These are phyloP conservation scores for Biston stratarius DNA, from an alignment of 2,888 invertebrate genomes.

Conservation along the genomic window DNA sequence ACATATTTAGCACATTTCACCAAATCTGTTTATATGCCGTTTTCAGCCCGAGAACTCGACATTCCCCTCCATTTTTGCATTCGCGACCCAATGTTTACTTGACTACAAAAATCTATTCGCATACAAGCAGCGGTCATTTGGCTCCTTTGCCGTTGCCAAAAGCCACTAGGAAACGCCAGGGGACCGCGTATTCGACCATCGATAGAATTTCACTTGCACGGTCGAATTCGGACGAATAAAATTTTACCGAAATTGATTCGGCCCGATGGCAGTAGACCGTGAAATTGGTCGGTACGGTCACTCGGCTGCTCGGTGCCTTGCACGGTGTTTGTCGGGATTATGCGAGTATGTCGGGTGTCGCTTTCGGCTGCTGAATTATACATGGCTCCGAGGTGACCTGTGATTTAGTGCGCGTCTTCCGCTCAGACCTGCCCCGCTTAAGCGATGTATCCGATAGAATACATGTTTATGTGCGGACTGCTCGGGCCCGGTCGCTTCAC, in stretches of 20 bases:
- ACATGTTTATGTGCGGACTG: constrained; percentile 44
- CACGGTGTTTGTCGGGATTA: constrained; percentile 73
- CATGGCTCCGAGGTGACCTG: constrained; percentile 73
- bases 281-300: constrained; percentile 80
- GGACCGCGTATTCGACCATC: constrained; percentile 66
- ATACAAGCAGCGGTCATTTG: constrained; percentile 48
- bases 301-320: constrained; percentile 70
- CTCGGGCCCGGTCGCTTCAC: constrained; percentile 59
- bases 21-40: background rate
- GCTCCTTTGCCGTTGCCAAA: constrained; percentile 58
- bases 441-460: constrained; percentile 62
- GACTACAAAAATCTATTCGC: constrained; percentile 42
- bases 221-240: constrained; percentile 80
- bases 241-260: constrained; percentile 85
- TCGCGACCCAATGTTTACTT: constrained; percentile 36
- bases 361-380: constrained; percentile 78
- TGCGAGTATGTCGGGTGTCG: constrained; percentile 70
- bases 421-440: constrained; percentile 64
- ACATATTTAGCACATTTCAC: background rate
- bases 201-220: constrained; percentile 79
- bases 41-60: constrained; percentile 17
- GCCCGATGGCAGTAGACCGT: constrained; percentile 76
- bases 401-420: constrained; percentile 77
- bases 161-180: constrained; percentile 65
- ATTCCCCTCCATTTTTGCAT: constrained; percentile 27